Percentiles rank a stretch among this genome's conserved stretches.
These are phyloP conservation scores for Eumeta japonica DNA, from an alignment of 1,140 invertebrate species.

Conservation along the genomic window DNA sequence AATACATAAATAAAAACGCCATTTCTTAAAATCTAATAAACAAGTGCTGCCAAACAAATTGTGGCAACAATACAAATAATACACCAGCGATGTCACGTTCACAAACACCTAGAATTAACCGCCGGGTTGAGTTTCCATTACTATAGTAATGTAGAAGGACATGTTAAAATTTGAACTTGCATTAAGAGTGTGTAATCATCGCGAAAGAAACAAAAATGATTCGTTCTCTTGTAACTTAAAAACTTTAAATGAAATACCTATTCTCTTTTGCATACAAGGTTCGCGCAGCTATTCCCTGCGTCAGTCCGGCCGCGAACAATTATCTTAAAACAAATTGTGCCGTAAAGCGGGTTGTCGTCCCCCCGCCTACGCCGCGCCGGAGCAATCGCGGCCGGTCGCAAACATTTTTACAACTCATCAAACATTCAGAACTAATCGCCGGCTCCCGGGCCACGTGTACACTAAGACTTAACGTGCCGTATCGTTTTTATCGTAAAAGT, in stretches of 20 bases:
- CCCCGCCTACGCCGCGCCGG: too few relatives aligned
- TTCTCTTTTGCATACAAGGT: too few relatives aligned
- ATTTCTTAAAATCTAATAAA: background rate
- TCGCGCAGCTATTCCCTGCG: background rate
- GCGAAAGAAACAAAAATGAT: background rate
- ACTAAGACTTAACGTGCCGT: constrained; percentile 9
- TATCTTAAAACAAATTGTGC: background rate
- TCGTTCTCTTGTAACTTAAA: background rate
- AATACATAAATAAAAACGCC: background rate
- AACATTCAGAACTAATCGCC: constrained; percentile 46
- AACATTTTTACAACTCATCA: constrained; percentile 35
- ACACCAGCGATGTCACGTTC: too few relatives aligned
- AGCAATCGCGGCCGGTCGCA: constrained; percentile 13
- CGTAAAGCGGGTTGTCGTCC: too few relatives aligned
- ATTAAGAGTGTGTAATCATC: background rate
- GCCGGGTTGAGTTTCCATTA: too few relatives aligned
- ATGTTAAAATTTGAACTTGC: background rate
- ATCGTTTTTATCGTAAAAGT: constrained; percentile 38
- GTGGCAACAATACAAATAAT: background rate
- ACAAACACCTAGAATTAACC: background rate
- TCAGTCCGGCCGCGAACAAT: too few relatives aligned
- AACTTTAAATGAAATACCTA: too few relatives aligned
- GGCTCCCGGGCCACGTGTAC: constrained; percentile 15
- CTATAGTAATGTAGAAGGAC: background rate
- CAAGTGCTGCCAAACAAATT: background rate